Percentiles rank a stretch among this genome's conserved stretches.
phyloP scores from a whole-genome alignment of 2,113 vertebrate species.

The Orthochromis indermauri region DNA sequence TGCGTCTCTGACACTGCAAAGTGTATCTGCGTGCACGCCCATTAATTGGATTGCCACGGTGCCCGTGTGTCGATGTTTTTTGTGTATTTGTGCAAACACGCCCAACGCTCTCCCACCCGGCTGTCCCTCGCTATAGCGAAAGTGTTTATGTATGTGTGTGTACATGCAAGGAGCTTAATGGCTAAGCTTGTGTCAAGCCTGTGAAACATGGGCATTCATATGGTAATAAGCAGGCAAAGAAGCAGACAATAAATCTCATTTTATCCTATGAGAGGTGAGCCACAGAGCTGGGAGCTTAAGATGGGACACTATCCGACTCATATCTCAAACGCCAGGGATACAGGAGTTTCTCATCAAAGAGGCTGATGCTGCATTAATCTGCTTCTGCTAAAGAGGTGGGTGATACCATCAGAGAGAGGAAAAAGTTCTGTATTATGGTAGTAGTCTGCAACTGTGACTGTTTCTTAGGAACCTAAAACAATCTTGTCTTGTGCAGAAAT shows the following conservation, averaged over 20 bases:
- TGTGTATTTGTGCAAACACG: not conserved
- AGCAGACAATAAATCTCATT: conserved; percentile 46
- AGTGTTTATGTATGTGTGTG: conserved; percentile 15
- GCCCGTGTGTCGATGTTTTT: conserved; percentile 27
- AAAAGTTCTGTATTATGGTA: not conserved
- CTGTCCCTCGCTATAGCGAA: not conserved
- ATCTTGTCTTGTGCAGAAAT: not conserved
- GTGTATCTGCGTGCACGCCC: not conserved
- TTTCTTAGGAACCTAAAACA: not conserved
- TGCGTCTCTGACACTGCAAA: not conserved
- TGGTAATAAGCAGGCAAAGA: conserved; percentile 52
- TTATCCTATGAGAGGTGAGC: conserved; percentile 5
- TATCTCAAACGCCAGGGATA: not conserved
- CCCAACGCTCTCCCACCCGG: not conserved
- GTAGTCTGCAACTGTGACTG: not conserved
- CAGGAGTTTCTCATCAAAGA: not conserved
- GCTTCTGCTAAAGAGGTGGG: not conserved
- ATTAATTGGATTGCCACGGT: conserved; percentile 51
- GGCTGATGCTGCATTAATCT: not conserved
- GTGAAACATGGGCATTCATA: conserved; percentile 54
- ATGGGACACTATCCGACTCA: not conserved
- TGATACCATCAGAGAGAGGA: not conserved
- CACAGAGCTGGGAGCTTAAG: conserved; percentile 10
- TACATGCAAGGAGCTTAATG: conserved; percentile 40
- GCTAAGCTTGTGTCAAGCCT: conserved; percentile 50